Base-by-base conservation (phyloP, 92 coral and sea anemone species). In the Heliopora coerulea region DNA sequence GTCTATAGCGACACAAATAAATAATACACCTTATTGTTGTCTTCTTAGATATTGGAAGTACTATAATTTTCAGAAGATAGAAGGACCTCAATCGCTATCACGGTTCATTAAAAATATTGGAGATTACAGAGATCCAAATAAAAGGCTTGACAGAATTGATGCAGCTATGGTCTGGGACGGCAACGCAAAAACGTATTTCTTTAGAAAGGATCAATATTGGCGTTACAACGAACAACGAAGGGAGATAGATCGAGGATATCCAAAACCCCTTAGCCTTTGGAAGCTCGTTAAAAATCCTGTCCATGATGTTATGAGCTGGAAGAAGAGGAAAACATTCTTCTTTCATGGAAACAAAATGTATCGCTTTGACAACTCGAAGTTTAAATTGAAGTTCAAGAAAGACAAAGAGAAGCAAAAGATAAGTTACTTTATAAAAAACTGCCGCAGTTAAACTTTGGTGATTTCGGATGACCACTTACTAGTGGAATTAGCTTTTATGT, bases 41-140 rank as follows among this genome's bases (percentile, higher is more conserved):
- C 32, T 19, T 19, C 28, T 30, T 19, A 84, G 88, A n/a, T 84
- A 29, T 56, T 84, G 88, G 88, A 81, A 72, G 1, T 84, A 74
- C 61, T 33, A 49, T 9, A 73, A 68, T 54, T 63, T 31, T 14
- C 63, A 40, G 6, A 49, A 9, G 25, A 18, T 49, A 0, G 61
- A 42, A 39, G 88, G 88, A 23, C 88, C 88, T 10, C 69, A 24
- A 13, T 21, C 63, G 40, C 70, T 84, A 56, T 66, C 82, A 20
- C 52, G 78, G 65, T 82, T 84, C 52, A 73, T 68, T 21, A 68
- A 49, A 35, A 54, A 70, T 31, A 49, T 33, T 14, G 80, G 80
- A 23, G 62, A 76, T 5, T 25, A 62, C n/a, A n/a, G n/a, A n/a
- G n/a, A n/a, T n/a, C n/a, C n/a, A n/a, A n/a, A n/a, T 8, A 28